Percentiles rank a stretch among this genome's conserved stretches.
These are phyloP conservation scores for Drosophila siamana DNA, from an alignment of 2,888 invertebrate species.

Conservation along the genomic window DNA sequence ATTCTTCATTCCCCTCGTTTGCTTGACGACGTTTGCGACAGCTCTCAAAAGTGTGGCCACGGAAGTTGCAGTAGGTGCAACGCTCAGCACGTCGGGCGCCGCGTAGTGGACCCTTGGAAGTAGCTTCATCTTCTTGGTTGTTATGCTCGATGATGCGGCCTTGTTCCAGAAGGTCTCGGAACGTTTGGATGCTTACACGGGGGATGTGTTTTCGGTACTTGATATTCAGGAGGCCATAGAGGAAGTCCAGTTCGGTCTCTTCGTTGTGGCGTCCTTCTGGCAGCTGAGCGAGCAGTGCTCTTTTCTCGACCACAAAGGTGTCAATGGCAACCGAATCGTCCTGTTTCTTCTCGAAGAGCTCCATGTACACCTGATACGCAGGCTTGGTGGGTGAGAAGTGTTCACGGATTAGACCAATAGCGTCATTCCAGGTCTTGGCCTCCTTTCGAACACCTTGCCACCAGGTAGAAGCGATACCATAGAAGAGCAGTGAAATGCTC, in stretches of 20 bases:
- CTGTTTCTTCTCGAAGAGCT: constrained; percentile 81
- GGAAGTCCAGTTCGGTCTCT: constrained; percentile 80
- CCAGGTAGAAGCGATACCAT: constrained; percentile 82
- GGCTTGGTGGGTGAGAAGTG: constrained; percentile 84
- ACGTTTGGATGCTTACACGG: constrained; percentile 75
- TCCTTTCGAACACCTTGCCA: constrained; percentile 84
- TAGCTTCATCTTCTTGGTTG: constrained; percentile 62
- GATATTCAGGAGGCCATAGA: constrained; percentile 81
- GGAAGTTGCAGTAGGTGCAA: constrained; percentile 82
- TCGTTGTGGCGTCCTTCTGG: constrained; percentile 82
- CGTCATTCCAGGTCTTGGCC: constrained; percentile 83
- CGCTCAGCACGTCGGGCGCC: constrained; percentile 67
- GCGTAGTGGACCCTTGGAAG: constrained; percentile 48
- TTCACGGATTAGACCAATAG: constrained; percentile 77
- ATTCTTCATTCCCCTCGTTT: constrained; percentile 24
- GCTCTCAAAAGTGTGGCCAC: constrained; percentile 77
- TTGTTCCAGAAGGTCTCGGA: constrained; percentile 81
- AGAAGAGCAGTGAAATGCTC: constrained; percentile 80
- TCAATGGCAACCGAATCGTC: constrained; percentile 73
- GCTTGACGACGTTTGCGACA: constrained; percentile 76
- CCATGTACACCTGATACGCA: constrained; percentile 83
- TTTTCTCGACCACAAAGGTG: constrained; percentile 80
- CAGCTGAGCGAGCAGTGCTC: constrained; percentile 82
- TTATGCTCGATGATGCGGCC: constrained; percentile 82
- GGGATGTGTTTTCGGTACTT: constrained; percentile 82